phyloP scores from a whole-genome alignment of 2,888 invertebrate genomes.

The Pogonocherus hispidulus region DNA sequence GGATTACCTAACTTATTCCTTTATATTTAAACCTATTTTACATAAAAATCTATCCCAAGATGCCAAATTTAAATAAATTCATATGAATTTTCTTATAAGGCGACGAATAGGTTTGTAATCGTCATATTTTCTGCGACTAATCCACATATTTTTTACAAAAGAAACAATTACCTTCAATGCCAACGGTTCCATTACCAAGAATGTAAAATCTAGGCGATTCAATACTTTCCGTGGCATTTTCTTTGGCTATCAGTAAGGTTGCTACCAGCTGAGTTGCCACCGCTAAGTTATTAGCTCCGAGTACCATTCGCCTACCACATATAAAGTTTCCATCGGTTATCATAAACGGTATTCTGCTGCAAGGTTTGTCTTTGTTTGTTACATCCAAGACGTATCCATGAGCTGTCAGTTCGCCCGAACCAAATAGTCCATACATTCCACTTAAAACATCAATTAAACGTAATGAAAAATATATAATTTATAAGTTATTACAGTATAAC shows the following conservation, averaged over 20 bases:
- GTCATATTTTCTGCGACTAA: no score
- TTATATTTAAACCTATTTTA: no score
- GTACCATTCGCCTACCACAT: constrained; percentile 71
- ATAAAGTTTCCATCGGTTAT: constrained; percentile 64
- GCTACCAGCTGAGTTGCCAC: constrained; percentile 70
- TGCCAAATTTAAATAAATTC: no score
- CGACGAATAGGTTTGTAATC: no score
- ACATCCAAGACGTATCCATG: constrained; percentile 72
- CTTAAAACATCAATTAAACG: no score
- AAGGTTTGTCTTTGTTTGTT: constrained; percentile 53
- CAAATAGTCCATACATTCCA: constrained; percentile 72
- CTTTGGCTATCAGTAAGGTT: constrained; percentile 67
- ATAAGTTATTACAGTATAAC: no score
- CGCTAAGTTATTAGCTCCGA: constrained; percentile 71
- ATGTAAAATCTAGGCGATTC: constrained; percentile 71
- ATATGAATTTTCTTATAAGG: no score
- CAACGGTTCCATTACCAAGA: constrained; percentile 61
- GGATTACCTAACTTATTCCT: no score
- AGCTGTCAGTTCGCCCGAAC: constrained; percentile 69
- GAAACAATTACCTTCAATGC: constrained; percentile 65
- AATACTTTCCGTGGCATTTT: constrained; percentile 69
- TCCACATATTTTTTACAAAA: no score
- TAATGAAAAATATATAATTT: no score
- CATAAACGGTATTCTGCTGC: constrained; percentile 65
- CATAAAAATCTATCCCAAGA: no score